Evolutionary conservation across 2,888 invertebrate genomes (phyloP), one percentile per base, ranked within the genome.

Genomic region (Drosophila quinaria): DNA sequence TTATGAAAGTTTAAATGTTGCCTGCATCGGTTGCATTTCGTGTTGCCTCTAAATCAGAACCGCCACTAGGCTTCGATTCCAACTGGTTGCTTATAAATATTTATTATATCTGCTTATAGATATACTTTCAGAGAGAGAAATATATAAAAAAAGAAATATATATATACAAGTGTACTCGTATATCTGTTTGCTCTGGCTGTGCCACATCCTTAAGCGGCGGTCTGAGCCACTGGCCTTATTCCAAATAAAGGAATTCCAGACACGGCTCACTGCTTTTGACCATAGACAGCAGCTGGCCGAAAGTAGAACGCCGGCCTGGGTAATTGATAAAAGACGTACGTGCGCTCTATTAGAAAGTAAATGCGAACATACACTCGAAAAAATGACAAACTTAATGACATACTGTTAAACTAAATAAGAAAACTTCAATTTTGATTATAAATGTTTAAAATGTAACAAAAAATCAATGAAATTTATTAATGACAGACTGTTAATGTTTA

Each of bases 1-100:
- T 84, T 88, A 84, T 84, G 84, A 84, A 84, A 88, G 84, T 88
- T 78, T 88, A 84, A 84, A 78, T 75, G 87, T 67, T 71, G 70
- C 80, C 65, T 58, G 59, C 66, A 64, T 63, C 67, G 71, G 72
- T 66, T 73, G 81, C 80, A 86, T 80, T 88, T 82, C 73, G 86
- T 82, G 81, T 73, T 73, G 88, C 82, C 74, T 74, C 70, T 73
- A 84, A 84, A 82, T 83, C 89, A 84, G 84, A 84, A 83, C 81
- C 59, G 79, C 88, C 80, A 80, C 88, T 83, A 87, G 82, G n/a
- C 49, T 61, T 54, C 56, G 65, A 51, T 58, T 64, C 63, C 86
- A 77, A 85, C 86, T 86, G 88, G 83, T 86, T 77, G 58, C 70
- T 75, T 68, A 89, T 88, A 84, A 83, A 87, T 87, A 81, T 88